A percentile compares a stretch with the other conserved stretches of the same genome.
Evolutionary conservation across 1,140 invertebrate genomes (phyloP).

Genomic region (Drosophila navojoa): DNA sequence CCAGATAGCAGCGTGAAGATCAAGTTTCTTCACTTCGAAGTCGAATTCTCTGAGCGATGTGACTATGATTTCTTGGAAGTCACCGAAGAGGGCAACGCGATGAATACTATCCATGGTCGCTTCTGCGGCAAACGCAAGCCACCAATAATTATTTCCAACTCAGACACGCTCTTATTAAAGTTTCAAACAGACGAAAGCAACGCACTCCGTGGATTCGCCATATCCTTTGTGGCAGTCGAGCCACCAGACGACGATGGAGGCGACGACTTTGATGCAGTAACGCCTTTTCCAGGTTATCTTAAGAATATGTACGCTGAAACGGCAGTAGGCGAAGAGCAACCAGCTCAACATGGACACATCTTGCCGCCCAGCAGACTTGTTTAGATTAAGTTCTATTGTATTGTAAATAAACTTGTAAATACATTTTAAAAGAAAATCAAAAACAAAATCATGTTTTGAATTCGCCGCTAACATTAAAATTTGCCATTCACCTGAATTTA

Average conservation of each 20-base stretch:
- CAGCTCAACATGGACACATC: constrained; percentile 11
- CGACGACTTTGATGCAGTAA: constrained; percentile 72
- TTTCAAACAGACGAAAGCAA: constrained; percentile 96
- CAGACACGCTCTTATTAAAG: constrained; percentile 92
- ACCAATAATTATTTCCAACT: constrained; percentile 93
- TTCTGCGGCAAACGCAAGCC: constrained; percentile 87
- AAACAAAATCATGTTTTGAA: constrained; percentile 21
- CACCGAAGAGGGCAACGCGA: constrained; percentile 86
- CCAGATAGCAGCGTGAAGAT: constrained; percentile 91
- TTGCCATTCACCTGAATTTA: constrained; percentile 2
- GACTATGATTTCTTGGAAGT: constrained; percentile 93
- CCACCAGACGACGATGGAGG: constrained; percentile 78
- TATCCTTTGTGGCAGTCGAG: constrained; percentile 91
- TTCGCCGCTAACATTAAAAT: not conserved
- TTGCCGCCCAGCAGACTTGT: constrained; percentile 49
- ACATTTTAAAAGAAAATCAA: constrained; percentile 21
- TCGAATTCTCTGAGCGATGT: constrained; percentile 95
- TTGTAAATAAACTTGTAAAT: constrained; percentile 56
- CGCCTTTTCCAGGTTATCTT: constrained; percentile 81
- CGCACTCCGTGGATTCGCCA: constrained; percentile 95
- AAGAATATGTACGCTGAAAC: constrained; percentile 75
- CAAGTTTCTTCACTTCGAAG: constrained; percentile 95
- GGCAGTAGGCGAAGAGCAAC: constrained; percentile 6
- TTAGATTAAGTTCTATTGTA: constrained; percentile 55
- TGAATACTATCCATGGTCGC: constrained; percentile 79